A percentile compares a stretch with the other conserved stretches of the same genome.
Conservation (phyloP, 2,888 invertebrate species). For the Drosophila borborema region DNA sequence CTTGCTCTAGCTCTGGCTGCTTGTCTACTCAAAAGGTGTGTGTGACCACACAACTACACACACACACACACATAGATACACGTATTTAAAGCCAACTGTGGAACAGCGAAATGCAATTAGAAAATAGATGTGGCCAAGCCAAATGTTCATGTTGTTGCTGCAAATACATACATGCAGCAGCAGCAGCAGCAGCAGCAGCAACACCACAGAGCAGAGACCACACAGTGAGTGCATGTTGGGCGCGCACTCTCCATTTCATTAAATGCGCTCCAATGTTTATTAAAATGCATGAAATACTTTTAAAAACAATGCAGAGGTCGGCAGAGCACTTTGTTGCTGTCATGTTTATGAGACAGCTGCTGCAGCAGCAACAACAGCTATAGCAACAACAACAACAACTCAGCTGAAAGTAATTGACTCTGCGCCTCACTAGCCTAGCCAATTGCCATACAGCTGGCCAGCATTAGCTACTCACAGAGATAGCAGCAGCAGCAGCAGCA, state of each 20-base stretch:
- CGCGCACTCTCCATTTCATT: constrained; percentile 56
- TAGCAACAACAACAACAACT: constrained; percentile 3
- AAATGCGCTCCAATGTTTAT: constrained; percentile 71
- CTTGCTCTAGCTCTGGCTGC: background rate
- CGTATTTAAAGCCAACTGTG: constrained; percentile 15
- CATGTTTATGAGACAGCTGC: constrained; percentile 65
- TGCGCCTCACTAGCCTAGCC: constrained; percentile 56
- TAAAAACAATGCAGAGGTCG: constrained; percentile 56
- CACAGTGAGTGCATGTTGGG: constrained; percentile 21
- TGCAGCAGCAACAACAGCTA: constrained; percentile 28
- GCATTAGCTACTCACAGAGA: constrained; percentile 37
- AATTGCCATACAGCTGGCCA: constrained; percentile 43
- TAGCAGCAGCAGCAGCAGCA: constrained; percentile 20
- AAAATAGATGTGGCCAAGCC: constrained; percentile 71
- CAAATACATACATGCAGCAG: constrained; percentile 6
- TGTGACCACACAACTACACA: constrained; percentile 47
- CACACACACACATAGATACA: background rate
- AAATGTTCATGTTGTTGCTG: constrained; percentile 38
- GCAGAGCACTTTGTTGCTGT: constrained; percentile 59
- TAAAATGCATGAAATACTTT: constrained; percentile 74
- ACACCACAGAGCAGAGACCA: constrained; percentile 47
- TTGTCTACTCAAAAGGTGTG: constrained; percentile 62
- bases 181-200: background rate
- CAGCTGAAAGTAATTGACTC: constrained; percentile 68
- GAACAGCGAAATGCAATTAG: constrained; percentile 76